phyloP scores from a whole-genome alignment of 2,113 vertebrate genomes.

The Poecilia latipinna region DNA sequence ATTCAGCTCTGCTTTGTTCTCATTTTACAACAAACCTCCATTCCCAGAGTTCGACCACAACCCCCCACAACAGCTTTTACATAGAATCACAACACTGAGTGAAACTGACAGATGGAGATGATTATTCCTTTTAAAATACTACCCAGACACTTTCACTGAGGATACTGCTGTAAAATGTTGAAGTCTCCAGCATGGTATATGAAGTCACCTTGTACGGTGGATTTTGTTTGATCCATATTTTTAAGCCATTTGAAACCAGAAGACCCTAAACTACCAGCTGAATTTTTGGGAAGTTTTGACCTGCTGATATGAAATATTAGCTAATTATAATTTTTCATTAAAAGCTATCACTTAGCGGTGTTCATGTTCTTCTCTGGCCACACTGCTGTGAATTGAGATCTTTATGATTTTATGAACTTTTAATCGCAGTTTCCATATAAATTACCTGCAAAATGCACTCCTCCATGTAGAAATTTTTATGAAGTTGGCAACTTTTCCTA shows the following conservation, averaged over 20 bases:
- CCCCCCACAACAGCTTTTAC: background rate
- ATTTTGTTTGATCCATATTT: conserved; percentile 21
- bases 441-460: no score
- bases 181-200: conserved; percentile 5
- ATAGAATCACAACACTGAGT: conserved; percentile 23
- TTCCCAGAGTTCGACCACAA: conserved; percentile 48
- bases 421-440: no score
- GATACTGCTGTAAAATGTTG: conserved; percentile 13
- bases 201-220: background rate
- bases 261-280: background rate
- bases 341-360: background rate
- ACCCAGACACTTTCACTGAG: background rate
- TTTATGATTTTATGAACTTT: no score
- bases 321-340: background rate
- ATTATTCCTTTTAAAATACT: conserved; percentile 27
- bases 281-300: background rate
- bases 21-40: conserved; percentile 61
- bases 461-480: no score
- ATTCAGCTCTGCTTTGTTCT: conserved; percentile 63
- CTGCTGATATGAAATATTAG: background rate
- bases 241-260: background rate
- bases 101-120: conserved; percentile 28
- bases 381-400: no score
- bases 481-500: no score
- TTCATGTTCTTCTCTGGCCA: background rate